Percentiles rank a stretch among this genome's conserved stretches.
Evolutionary conservation across 92 coral and sea anemone genomes (phyloP).

Genomic region (Porites divaricata): DNA sequence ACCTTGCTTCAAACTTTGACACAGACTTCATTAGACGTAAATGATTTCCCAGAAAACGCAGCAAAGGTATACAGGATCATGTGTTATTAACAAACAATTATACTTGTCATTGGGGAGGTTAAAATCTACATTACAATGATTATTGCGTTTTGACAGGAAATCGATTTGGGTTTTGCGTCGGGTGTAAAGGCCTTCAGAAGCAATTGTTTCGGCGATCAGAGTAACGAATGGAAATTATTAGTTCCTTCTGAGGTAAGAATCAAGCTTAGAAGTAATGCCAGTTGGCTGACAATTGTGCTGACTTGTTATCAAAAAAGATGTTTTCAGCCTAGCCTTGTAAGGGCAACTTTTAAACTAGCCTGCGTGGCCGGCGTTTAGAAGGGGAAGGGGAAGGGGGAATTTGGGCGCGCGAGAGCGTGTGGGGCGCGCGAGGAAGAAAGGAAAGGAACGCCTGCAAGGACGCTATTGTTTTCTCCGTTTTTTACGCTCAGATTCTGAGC

Average conservation of each 20-base stretch:
- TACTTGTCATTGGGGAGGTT: not conserved
- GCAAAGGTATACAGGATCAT: slow-evolving; percentile 63
- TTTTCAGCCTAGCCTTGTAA: not conserved
- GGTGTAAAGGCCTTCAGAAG: slow-evolving; percentile 71
- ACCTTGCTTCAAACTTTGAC: slow-evolving; percentile 86
- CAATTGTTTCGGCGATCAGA: slow-evolving; percentile 63
- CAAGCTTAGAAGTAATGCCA: not conserved
- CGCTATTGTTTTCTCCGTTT: too few relatives aligned
- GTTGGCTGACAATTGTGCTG: not conserved
- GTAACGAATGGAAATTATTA: slow-evolving; percentile 84
- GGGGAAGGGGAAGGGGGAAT: too few relatives aligned
- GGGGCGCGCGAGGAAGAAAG: too few relatives aligned
- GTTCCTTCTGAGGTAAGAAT: slow-evolving; percentile 77
- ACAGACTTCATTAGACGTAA: slow-evolving; percentile 62
- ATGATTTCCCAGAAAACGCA: slow-evolving; percentile 67
- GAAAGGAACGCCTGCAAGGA: too few relatives aligned
- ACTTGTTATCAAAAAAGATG: slow-evolving; percentile 49
- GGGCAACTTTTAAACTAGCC: too few relatives aligned
- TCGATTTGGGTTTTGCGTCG: slow-evolving; percentile 83
- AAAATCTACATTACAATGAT: not conserved
- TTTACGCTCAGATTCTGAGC: too few relatives aligned
- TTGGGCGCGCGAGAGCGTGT: too few relatives aligned
- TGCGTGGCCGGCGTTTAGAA: too few relatives aligned
- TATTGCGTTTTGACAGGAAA: slow-evolving; percentile 44
- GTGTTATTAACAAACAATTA: not conserved